A percentile compares a stretch with the other conserved stretches of the same genome.
Conservation (phyloP, 2,888 invertebrate species). For the Polyploca ridens region DNA sequence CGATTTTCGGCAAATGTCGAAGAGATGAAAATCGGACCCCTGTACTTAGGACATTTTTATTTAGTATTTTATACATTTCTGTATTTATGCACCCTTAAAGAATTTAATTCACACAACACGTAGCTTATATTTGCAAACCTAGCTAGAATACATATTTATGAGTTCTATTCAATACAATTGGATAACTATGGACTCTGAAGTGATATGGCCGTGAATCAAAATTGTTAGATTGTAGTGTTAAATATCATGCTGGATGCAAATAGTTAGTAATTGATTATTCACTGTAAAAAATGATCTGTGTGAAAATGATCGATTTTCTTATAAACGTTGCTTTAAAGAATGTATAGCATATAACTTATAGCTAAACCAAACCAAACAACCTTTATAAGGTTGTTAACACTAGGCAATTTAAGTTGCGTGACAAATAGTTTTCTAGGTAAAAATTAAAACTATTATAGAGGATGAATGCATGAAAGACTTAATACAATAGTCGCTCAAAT, state of each 20-base stretch:
- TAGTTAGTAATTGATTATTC: not conserved
- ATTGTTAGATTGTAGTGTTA: not conserved
- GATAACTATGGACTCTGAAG: not conserved
- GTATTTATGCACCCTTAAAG: no score
- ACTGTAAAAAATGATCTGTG: no score
- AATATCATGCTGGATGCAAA: constrained; percentile 1
- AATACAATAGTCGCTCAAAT: not conserved
- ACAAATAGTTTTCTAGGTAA: not conserved
- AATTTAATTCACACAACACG: no score
- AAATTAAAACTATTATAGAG: not conserved
- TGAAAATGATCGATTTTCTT: not conserved
- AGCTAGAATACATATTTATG: not conserved
- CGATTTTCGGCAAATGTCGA: no score
- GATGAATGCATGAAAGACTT: not conserved
- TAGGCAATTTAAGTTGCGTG: not conserved
- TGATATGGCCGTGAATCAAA: not conserved
- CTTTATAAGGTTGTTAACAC: not conserved
- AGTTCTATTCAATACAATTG: not conserved
- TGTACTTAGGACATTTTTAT: no score
- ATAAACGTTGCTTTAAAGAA: not conserved
- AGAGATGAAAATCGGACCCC: no score
- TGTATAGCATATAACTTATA: not conserved
- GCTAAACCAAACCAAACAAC: not conserved
- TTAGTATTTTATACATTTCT: no score
- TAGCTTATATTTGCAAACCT: no score